Conservation (phyloP, 2,888 invertebrate genomes). For the Mimachlamys varia region DNA sequence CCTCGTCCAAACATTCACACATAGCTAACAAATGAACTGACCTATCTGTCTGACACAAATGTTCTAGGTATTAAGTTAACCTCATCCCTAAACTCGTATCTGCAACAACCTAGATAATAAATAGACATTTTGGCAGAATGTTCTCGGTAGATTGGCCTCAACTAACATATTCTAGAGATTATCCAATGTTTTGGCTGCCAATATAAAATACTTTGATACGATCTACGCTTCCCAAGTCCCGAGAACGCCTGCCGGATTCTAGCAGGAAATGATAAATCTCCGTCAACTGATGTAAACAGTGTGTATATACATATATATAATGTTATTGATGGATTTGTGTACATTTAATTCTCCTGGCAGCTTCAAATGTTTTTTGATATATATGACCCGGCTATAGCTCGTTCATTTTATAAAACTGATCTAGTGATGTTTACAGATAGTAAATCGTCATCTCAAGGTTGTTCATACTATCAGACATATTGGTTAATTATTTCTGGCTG, state of each 20-base stretch:
- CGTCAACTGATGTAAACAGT: not conserved
- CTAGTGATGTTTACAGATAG: not conserved
- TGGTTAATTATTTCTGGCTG: not conserved
- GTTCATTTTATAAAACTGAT: not conserved
- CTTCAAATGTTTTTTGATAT: not conserved
- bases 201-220: slow-evolving; percentile 4
- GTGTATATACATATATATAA: not conserved
- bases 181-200: slow-evolving; percentile 20
- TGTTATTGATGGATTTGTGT: not conserved
- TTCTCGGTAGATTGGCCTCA: not conserved
- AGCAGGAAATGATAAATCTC: not conserved
- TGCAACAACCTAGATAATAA: not conserved
- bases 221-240: not conserved
- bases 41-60: not conserved
- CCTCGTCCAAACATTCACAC: not conserved
- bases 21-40: not conserved
- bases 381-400: no score
- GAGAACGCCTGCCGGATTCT: not conserved
- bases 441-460: not conserved
- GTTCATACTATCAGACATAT: not conserved
- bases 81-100: not conserved
- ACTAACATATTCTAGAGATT: not conserved
- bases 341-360: not conserved
- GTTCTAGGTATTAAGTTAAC: slow-evolving; percentile 16
- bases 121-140: not conserved